Conservation (phyloP, 2,888 invertebrate genomes). For the Drosophila peninsularis region DNA sequence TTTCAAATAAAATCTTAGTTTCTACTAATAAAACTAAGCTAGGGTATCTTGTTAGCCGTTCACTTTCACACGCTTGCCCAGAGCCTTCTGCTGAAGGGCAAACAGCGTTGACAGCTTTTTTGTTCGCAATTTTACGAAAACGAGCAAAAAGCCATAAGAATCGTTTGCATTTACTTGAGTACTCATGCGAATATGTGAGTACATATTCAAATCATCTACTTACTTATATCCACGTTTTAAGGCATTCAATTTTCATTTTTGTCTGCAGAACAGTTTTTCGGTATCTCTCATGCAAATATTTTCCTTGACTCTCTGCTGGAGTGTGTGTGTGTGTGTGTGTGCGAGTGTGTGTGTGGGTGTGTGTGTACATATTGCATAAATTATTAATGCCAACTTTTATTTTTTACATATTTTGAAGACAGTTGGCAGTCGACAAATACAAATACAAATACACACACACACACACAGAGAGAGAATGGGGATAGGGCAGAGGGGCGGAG, state of each 20-base stretch:
- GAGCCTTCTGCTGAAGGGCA: constrained; percentile 22
- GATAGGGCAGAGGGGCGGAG: constrained; percentile 9
- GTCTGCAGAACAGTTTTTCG: constrained; percentile 49
- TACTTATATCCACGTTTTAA: constrained; percentile 61
- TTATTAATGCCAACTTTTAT: constrained; percentile 78
- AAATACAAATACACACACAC: constrained; percentile 31
- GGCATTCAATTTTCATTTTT: constrained; percentile 74
- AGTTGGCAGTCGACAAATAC: constrained; percentile 72
- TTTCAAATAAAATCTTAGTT: too few species aligned
- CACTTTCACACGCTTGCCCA: not conserved
- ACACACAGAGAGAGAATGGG: not conserved
- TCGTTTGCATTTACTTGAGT: constrained; percentile 57
- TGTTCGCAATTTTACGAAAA: constrained; percentile 57
- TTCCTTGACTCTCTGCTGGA: constrained; percentile 6
- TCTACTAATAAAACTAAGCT: too few species aligned
- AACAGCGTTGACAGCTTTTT: constrained; percentile 70
- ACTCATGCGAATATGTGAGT: constrained; percentile 40
- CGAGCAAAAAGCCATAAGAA: constrained; percentile 53
- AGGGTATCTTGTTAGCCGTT: constrained; percentile 1
- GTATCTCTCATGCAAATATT: constrained; percentile 61
- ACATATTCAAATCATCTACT: constrained; percentile 59
- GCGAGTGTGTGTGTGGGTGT: constrained; percentile 19
- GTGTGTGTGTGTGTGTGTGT: constrained; percentile 15
- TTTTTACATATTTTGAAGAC: constrained; percentile 79
- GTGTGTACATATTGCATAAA: constrained; percentile 74